Evolutionary conservation across 2,888 invertebrate species (phyloP), one percentile per base, ranked within the genome.

Genomic region (Cerceris ruficornis): DNA sequence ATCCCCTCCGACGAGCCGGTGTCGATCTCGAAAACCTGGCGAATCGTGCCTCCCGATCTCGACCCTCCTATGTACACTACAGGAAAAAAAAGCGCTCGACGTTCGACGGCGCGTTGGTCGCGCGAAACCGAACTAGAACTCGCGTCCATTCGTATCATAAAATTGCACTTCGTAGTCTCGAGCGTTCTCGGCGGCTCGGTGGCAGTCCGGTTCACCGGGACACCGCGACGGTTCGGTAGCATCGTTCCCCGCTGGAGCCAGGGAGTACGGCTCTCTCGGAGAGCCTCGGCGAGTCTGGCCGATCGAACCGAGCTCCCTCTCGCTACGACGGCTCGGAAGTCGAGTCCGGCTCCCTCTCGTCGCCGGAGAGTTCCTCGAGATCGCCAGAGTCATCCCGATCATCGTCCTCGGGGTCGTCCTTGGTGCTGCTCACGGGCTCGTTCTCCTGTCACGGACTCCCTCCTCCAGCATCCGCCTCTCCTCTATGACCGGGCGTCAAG

Each of bases 391-490:
- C 87, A 55, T 84, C 83, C 75, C 82, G 82, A 77, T 86, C 87
- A 80, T 88, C 86, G 67, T 81, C 85, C 49, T 88, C 86, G 76
- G 83, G 86, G 75, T 90, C 89, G 68, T 82, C 85, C 66, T 86
- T 83, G 77, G 90, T 89, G 82, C 90, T 90, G 65, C 87, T 90
- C 39, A 90, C 90, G 55, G 86, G 90, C 62, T 90, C 90, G 83
- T 89, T 91, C 89, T 91, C 90, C 90, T 92, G 92, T 92, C 92
- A 92, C 92, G 92, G 92, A 90, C 92, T 92, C 91, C 90, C 89
- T 46, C 91, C 91, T 28, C 88, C 91, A 41, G 89, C 86, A 59
- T 90, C 90, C 69, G 86, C 88, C 73, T 91, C 92, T 43, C 87
- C 87, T 57, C 91, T 87, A 76, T 90, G 91, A 0, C 88, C 89